Evolutionary conservation across 92 coral and sea anemone species (phyloP).

Genomic region (Phenganax subtilis): DNA sequence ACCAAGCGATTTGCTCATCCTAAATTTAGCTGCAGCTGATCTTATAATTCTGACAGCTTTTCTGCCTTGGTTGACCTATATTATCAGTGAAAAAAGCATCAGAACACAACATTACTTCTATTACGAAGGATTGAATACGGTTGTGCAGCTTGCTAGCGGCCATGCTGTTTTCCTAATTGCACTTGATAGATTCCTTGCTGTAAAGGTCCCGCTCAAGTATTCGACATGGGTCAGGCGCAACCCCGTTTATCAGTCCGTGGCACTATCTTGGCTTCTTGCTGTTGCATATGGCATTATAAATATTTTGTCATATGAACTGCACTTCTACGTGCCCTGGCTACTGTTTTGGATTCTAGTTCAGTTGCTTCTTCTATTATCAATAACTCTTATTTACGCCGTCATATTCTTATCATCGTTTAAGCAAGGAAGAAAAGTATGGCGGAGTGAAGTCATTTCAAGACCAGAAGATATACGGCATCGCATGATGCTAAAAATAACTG

Average conservation of each 20-base stretch:
- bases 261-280: not conserved
- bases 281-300: not conserved
- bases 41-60: not conserved
- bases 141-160: slow-evolving; percentile 2
- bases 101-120: not conserved
- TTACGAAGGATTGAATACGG: slow-evolving; percentile 3
- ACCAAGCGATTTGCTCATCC: slow-evolving; percentile 2
- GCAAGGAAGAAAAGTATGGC: slow-evolving; percentile 16
- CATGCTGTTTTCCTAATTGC: slow-evolving; percentile 9
- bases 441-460: not conserved
- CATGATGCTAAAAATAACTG: not conserved
- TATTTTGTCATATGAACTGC: not conserved
- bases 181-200: slow-evolving; percentile 23
- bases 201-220: slow-evolving; percentile 5
- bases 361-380: not conserved
- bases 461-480: not conserved
- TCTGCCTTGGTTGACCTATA: not conserved
- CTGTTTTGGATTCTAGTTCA: not conserved
- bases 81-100: not conserved
- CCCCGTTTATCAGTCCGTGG: not conserved
- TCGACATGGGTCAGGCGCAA: not conserved
- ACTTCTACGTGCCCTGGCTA: not conserved
- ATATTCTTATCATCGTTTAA: slow-evolving; percentile 10
- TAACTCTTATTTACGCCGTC: slow-evolving; percentile 8
- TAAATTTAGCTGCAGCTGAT: slow-evolving; percentile 6